A percentile compares a stretch with the other conserved stretches of the same genome.
Conservation (phyloP, 1,140 invertebrate species). For the Eufriesea mexicana region DNA sequence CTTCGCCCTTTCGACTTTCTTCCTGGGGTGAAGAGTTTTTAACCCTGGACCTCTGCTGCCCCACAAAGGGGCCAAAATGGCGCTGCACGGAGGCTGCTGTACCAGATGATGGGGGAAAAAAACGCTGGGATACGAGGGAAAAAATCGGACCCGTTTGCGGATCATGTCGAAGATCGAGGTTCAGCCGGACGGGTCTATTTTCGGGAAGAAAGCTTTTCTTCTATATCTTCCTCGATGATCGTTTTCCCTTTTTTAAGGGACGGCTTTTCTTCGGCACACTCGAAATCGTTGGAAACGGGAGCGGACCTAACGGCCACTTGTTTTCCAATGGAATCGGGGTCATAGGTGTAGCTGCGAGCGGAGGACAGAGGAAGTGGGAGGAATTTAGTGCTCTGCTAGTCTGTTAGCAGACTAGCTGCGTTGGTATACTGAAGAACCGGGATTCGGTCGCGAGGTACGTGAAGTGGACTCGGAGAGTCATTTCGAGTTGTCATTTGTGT, state of each 20-base stretch:
- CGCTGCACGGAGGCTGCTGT: too few relatives aligned
- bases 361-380: constrained; percentile 4
- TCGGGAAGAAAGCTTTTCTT: constrained; percentile 47
- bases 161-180: background rate
- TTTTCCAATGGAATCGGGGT: constrained; percentile 57
- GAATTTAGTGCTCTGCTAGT: background rate
- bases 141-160: constrained; percentile 48
- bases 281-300: constrained; percentile 53
- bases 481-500: too few relatives aligned
- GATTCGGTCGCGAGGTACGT: too few relatives aligned
- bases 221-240: constrained; percentile 49
- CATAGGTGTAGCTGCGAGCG: background rate
- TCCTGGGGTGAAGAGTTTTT: constrained; percentile 74
- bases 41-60: constrained; percentile 63
- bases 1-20: constrained; percentile 61
- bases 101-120: constrained; percentile 4
- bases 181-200: constrained; percentile 25
- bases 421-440: too few relatives aligned
- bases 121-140: constrained; percentile 49
- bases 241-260: constrained; percentile 41
- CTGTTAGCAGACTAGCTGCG: background rate
- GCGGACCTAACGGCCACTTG: constrained; percentile 63
- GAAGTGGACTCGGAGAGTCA: too few relatives aligned
- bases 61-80: constrained; percentile 74
- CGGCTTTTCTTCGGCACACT: constrained; percentile 17